These are phyloP conservation scores for Chiloscyllium plagiosum DNA, from an alignment of 2,113 vertebrate genomes.

Conservation along the genomic window DNA sequence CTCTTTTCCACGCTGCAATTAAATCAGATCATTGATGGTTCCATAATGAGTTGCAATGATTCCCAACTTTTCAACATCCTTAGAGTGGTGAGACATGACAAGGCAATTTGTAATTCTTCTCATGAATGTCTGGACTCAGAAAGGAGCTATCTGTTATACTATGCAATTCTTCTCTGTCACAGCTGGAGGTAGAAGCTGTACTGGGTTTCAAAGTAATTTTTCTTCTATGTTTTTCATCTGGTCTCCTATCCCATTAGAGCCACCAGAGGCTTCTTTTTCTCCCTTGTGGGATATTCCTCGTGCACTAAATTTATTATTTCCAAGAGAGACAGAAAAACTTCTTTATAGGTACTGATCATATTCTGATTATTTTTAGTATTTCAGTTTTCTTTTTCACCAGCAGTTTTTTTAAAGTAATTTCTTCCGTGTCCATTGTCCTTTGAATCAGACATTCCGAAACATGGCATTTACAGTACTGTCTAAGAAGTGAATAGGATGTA, in stretches of 20 bases:
- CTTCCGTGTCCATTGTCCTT: background rate
- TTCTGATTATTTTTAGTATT: background rate
- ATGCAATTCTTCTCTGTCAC: conserved; percentile 18
- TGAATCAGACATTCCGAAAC: background rate
- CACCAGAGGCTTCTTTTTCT: background rate
- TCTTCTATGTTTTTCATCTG: conserved; percentile 22
- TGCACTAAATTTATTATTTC: background rate
- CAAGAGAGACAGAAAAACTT: background rate
- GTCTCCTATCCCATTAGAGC: background rate
- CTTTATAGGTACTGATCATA: background rate
- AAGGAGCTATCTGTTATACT: conserved; percentile 14
- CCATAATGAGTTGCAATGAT: background rate
- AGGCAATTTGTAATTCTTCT: conserved; percentile 22
- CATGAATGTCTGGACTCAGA: background rate
- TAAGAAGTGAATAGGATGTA: background rate
- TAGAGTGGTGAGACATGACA: conserved; percentile 20
- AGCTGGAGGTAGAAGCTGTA: background rate
- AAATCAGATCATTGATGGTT: background rate
- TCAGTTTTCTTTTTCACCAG: background rate
- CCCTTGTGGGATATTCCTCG: background rate
- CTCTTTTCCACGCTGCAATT: background rate
- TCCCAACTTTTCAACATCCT: background rate
- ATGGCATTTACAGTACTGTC: background rate
- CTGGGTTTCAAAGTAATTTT: conserved; percentile 23
- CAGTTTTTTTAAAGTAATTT: background rate